These are phyloP conservation scores for Drosophila meridionalis DNA, from an alignment of 2,888 invertebrate genomes.

Conservation along the genomic window DNA sequence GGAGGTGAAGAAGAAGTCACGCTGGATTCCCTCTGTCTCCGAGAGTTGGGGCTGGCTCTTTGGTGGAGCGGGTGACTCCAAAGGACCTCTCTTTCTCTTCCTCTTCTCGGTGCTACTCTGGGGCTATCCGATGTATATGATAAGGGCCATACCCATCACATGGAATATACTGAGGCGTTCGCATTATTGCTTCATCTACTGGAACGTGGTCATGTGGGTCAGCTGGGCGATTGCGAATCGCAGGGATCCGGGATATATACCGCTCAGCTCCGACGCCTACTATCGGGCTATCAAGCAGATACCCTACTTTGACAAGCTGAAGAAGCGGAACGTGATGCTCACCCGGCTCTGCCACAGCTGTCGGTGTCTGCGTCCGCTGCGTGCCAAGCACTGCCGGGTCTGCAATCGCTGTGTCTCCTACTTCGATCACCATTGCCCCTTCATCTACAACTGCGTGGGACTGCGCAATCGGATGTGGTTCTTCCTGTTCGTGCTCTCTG, in stretches of 20 bases:
- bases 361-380: constrained; percentile 92
- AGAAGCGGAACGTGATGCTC: constrained; percentile 92
- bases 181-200: constrained; percentile 95
- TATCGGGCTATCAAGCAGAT: constrained; percentile 96
- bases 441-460: constrained; percentile 97
- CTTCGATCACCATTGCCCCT: constrained; percentile 98
- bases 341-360: constrained; percentile 96
- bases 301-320: constrained; percentile 96
- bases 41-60: constrained; percentile 95
- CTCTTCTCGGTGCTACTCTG: constrained; percentile 93
- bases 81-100: constrained; percentile 94
- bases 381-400: constrained; percentile 96
- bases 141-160: constrained; percentile 94
- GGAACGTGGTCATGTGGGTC: constrained; percentile 97
- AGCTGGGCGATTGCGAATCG: constrained; percentile 96
- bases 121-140: constrained; percentile 97
- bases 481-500: constrained; percentile 94
- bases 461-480: constrained; percentile 97
- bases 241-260: constrained; percentile 95
- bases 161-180: constrained; percentile 95
- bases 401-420: constrained; percentile 95
- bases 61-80: constrained; percentile 96
- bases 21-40: constrained; percentile 94
- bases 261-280: constrained; percentile 95
- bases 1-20: constrained; percentile 92